These are phyloP conservation scores for Corythoichthys intestinalis DNA, from an alignment of 2,113 vertebrate species.

Conservation along the genomic window DNA sequence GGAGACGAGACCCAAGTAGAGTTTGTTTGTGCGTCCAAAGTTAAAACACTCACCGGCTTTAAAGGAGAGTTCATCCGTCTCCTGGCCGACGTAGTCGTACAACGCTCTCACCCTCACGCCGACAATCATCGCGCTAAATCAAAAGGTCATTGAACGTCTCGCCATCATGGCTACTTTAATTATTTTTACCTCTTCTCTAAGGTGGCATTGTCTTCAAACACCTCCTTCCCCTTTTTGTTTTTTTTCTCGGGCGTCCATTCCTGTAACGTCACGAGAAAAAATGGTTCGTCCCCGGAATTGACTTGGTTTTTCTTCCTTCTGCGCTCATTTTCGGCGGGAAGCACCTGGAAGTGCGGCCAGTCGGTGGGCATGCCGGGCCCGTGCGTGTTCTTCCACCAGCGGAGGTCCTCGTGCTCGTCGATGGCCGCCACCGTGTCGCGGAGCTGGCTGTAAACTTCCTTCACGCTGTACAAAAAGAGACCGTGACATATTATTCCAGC, in stretches of 20 bases:
- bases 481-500: too few relatives aligned
- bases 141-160: background rate
- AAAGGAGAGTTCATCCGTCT: conserved; percentile 75
- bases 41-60: conserved; percentile 60
- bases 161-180: background rate
- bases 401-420: conserved; percentile 76
- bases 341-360: conserved; percentile 81
- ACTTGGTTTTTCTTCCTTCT: too few relatives aligned
- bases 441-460: conserved; percentile 67
- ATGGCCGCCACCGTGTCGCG: conserved; percentile 70
- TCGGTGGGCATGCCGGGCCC: conserved; percentile 82
- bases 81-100: conserved; percentile 74
- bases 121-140: conserved; percentile 62
- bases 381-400: conserved; percentile 78
- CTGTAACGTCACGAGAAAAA: conserved; percentile 38
- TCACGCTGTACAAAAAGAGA: conserved; percentile 29
- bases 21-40: background rate
- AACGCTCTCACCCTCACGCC: conserved; percentile 71
- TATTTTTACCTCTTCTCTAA: conserved; percentile 69
- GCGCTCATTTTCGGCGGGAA: background rate
- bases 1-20: background rate
- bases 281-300: too few relatives aligned
- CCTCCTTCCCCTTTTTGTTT: conserved; percentile 72
- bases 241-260: conserved; percentile 75
- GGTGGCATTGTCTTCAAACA: conserved; percentile 58